Evolutionary conservation across 35 echinoderm and acorn worm species (phyloP), one percentile per base, ranked within the genome.

Genomic region (Apostichopus californicus): DNA sequence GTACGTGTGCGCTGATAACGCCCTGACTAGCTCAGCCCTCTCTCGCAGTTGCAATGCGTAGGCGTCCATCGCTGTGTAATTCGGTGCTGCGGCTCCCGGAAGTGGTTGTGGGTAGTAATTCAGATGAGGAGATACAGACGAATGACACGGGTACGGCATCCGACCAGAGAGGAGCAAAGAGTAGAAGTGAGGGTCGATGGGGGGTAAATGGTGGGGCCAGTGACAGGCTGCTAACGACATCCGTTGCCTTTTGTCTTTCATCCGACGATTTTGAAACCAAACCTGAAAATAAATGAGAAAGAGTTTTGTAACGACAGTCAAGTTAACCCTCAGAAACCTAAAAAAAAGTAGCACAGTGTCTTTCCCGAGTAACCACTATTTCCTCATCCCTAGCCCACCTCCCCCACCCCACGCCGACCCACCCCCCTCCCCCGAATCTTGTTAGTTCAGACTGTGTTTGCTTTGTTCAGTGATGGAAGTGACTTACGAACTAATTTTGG

Each of bases 221-320:
- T 90, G 91, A 59, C 96, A 95, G 12, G 94, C 92, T n/a, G 97
- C 94, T 72, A 99, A 78, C 7, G 97, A 96, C 97, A 99, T 96
- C 6, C 97, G 93, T 55, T 99, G 97, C 23, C 97, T 88, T 56
- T 99, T 99, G 71, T 96, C 95, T 56, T 99, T 99, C 97, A 99
- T 99, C 5, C 97, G 91, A 12, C 97, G 93, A 60, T 99, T 99
- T 87, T 99, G 97, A 73, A 99, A 99, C 97, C 97, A 99, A 52
- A 99, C 97, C 97, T 99, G 81, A 9, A 73, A 59, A 77, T 17
- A 91, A 79, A 86, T 65, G 57, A 58, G 60, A 46, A 94, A 85
- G 90, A 86, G 70, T 22, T 8, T 88, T 8, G 58, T 61, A 61
- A 61, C 58, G 7, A 61, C 8, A 8, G 5, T 61, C 34, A 46